phyloP scores from a whole-genome alignment of 2,888 invertebrate species.

The Oscheius sp. region DNA sequence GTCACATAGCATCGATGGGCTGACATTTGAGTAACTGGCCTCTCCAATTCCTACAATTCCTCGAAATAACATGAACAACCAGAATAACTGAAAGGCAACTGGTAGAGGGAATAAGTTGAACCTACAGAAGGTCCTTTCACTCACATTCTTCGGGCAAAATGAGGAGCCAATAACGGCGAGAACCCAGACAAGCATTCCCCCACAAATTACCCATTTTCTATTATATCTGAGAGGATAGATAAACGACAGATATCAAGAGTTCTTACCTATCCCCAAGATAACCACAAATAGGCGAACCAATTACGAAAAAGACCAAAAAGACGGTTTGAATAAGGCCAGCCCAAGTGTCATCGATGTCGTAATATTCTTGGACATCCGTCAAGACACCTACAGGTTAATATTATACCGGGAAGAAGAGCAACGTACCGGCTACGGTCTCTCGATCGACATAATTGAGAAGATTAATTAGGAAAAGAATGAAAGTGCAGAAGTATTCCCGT shows the following conservation, averaged over 20 bases:
- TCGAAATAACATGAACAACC: conserved; percentile 86
- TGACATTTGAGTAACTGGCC: conserved; percentile 97
- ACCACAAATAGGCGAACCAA: conserved; percentile 95
- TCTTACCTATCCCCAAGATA: conserved; percentile 89
- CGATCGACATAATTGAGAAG: conserved; percentile 99
- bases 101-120: background rate
- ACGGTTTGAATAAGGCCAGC: conserved; percentile 93
- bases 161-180: conserved; percentile 90
- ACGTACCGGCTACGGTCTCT: conserved; percentile 90
- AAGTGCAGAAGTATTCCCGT: conserved; percentile 51
- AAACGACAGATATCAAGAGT: too few relatives aligned
- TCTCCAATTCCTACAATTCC: conserved; percentile 95
- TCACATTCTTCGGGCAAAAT: conserved; percentile 81
- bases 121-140: conserved; percentile 54
- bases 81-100: conserved; percentile 78
- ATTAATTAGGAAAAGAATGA: conserved; percentile 84
- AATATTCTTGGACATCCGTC: conserved; percentile 82
- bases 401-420: background rate
- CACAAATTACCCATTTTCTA: conserved; percentile 88
- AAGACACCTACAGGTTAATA: conserved; percentile 83
- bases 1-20: conserved; percentile 95
- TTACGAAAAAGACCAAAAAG: conserved; percentile 95
- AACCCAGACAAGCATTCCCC: conserved; percentile 92
- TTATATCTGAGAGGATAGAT: conserved; percentile 79
- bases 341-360: conserved; percentile 82